Evolutionary conservation across 2,797 vertebrate genomes (phyloP).

Genomic region (Peromyscus melanophrys): DNA sequence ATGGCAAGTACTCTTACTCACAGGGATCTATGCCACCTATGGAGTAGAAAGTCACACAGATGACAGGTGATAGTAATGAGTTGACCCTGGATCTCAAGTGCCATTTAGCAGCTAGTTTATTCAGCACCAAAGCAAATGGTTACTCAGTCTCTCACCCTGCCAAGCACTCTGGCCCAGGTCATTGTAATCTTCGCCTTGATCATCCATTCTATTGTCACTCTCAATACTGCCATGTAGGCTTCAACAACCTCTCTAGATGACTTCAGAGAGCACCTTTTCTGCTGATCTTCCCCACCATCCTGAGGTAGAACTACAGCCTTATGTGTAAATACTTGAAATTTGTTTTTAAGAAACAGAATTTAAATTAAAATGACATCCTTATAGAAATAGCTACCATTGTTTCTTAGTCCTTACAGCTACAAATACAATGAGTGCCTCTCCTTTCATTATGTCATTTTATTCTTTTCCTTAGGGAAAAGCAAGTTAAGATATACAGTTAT

Average conservation of each 20-base stretch:
- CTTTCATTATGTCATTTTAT: conserved; percentile 62
- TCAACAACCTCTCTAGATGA: conserved; percentile 36
- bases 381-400: conserved; percentile 10
- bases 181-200: conserved; percentile 25
- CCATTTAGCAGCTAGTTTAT: conserved; percentile 71
- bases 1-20: conserved; percentile 59
- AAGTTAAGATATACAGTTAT: conserved; percentile 16
- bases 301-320: background rate
- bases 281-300: background rate
- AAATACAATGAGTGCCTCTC: background rate
- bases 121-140: conserved; percentile 17
- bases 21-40: conserved; percentile 35
- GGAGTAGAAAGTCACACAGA: conserved; percentile 55
- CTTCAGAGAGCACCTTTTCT: conserved; percentile 16
- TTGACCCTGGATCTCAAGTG: conserved; percentile 22
- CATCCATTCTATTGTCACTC: conserved; percentile 26
- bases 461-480: conserved; percentile 6
- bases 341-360: conserved; percentile 23
- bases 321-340: conserved; percentile 26
- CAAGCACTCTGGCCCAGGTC: conserved; percentile 39
- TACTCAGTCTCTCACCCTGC: conserved; percentile 37
- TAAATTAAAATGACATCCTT: conserved; percentile 36
- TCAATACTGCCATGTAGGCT: background rate
- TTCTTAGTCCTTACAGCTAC: background rate
- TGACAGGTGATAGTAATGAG: conserved; percentile 62